These are phyloP conservation scores for Misgurnus mizolepis DNA, from an alignment of 2,113 vertebrate genomes.

Conservation along the genomic window DNA sequence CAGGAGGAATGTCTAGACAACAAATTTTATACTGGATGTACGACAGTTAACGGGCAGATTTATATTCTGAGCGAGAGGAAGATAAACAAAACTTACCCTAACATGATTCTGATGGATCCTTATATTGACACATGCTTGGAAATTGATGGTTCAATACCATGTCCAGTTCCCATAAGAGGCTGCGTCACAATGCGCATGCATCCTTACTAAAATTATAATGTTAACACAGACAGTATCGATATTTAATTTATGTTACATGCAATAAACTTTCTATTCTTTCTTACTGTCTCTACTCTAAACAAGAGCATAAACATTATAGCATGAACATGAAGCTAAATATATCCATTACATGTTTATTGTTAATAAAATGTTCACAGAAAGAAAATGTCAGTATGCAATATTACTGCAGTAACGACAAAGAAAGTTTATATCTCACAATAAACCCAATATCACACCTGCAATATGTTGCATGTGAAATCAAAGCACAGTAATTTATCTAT, in stretches of 20 bases:
- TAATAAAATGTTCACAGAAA: not conserved
- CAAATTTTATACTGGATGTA: conserved; percentile 86
- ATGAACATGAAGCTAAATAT: not conserved
- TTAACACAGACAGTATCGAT: not conserved
- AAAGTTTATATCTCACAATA: not conserved
- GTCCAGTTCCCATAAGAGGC: conserved; percentile 81
- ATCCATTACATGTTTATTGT: conserved; percentile 6
- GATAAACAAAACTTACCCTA: conserved; percentile 73
- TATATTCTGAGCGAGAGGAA: conserved; percentile 83
- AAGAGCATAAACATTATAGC: not conserved
- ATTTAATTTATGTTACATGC: not conserved
- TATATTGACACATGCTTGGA: conserved; percentile 80
- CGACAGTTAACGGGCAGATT: conserved; percentile 77
- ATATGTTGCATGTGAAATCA: not conserved
- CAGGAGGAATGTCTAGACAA: conserved; percentile 76
- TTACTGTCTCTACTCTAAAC: no score
- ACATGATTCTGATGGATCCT: conserved; percentile 82
- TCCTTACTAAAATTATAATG: not conserved
- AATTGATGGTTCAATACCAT: conserved; percentile 76
- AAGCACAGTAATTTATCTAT: not conserved
- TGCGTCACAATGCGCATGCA: conserved; percentile 72
- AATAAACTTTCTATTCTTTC: not conserved
- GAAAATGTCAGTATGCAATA: not conserved
- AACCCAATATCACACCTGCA: not conserved
- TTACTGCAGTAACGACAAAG: not conserved